Base-by-base conservation (phyloP, 2,113 vertebrate genomes). In the Paraplagusia blochii region DNA sequence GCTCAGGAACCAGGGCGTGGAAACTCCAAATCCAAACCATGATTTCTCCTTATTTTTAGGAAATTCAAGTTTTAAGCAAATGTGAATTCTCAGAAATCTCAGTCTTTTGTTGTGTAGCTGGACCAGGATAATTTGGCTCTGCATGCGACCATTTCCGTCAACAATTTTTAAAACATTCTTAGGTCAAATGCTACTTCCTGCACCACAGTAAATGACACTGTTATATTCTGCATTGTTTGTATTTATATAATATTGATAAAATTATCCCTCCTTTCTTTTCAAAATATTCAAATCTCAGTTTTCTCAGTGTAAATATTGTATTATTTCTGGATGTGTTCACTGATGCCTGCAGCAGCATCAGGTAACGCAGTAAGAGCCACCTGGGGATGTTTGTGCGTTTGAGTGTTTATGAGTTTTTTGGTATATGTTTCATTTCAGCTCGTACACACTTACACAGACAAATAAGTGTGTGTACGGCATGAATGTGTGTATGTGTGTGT, bases 331-430 rank as follows among this genome's bases (percentile, higher is more conserved):
- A 78, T 69, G 76, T 39, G 57, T 62, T 82, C 72, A 67, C 58
- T 60, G 80, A 79, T 76, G 76, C 77, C 79, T 79, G 74, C 75
- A 43, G 63, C 80, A 83, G 80, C 74, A 81, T 80, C 83, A 83
- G 80, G 83, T 81, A 60, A 75, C 56, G 59, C 64, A 85, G 77
- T 65, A 18, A 65, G 60, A 64, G 77, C 79, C 86, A 88, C 84
- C 86, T 88, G 87, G 82, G 81, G 79, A 72, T 78, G 72, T 60
- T 61, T 57, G 48, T 36, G 33, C 16, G 4, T 16, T 3, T 51
- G 48, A 43, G 40, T 48, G 59, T 72, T 29, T 9, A 9, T 34
- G 16, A 40, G 17, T 13, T 47, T 53, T 44, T 64, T 43, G 22
- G 22, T 15, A 19, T 50, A 57, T 49, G 58, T 53, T 43, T 66